Evolutionary conservation across 2,888 invertebrate species (phyloP), one percentile per base, ranked within the genome.

Genomic region (Osmoderma eremita): DNA sequence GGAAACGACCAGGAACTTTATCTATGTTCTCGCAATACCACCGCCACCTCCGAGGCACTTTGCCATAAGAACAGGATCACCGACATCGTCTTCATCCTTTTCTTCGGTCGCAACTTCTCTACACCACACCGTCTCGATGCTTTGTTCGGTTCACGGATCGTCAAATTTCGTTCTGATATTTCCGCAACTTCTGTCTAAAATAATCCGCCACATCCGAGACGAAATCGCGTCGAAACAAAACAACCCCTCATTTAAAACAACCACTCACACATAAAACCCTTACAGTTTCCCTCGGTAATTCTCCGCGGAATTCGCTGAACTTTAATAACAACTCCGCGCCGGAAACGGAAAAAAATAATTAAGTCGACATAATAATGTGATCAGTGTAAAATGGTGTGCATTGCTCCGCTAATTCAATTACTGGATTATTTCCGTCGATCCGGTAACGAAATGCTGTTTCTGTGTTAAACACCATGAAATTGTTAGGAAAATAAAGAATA

Each of bases 121-220:
- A 56, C 63, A 53, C 58, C 63, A 63, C 69, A 67, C 69, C 51
- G 18, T 69, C 70, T 66, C 68, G 74, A 76, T 77, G 77, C 75
- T 75, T 78, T 77, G 77, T 77, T 77, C 80, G 79, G 78, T 81
- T 82, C 80, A 79, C 81, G 80, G 76, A 78, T 81, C 82, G 82
- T 81, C 82, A 79, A 79, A 77, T 79, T 78, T 78, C 76, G 78
- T 79, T 78, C 67, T 77, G 76, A 80, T 79, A 79, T 80, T 80
- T 79, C 80, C 79, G 79, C 79, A 77, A 79, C 78, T 79, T 78
- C 79, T 77, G 78, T 77, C 77, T 73, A 74, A 79, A 79, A 78
- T 80, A 80, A 80, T 79, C 78, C 77, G 75, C 72, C 58, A 68
- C 68, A 68, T 68, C 75, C 75, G 71, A 71, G 67, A 69, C 69